Evolutionary conservation across 1,140 invertebrate genomes (phyloP), one percentile per base, ranked within the genome.

Genomic region (Globodera ellingtonae): DNA sequence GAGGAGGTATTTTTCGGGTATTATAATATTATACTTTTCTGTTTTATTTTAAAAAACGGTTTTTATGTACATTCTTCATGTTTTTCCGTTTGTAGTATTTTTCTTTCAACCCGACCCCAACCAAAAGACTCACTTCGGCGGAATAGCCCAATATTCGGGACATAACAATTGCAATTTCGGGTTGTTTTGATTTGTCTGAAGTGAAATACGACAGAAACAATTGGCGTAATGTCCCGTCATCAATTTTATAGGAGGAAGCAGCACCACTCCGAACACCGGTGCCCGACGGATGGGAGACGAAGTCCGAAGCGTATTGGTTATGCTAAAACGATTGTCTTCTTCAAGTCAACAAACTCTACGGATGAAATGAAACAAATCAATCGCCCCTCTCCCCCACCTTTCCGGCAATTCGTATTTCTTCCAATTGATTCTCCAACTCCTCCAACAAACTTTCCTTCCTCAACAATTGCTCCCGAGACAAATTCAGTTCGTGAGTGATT

Each of bases 91-190:
- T 35, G 35, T 35, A 35, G 35, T 35, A 70, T 4, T 70, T 15
- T 70, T 10, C 69, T 48, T 48, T 15, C 35, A 35, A 52, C 46
- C 21, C 9, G 9, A 3, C 9, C 21, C 24, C 6, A 73, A 44
- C 8, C 10, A 6, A 72, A 13, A 72, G 21, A n/a, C 52, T 47
- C 65, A 83, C 81, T 48, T 82, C 75, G 44, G 70, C 59, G 65
- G 47, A 66, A 75, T 82, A 82, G 8, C 82, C 82, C 35, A 82
- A 67, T 65, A 82, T 82, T 21, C 50, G 46, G 6, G 82, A 66
- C 81, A 82, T 84, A 1, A 82, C 81, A 62, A 82, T 21, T 15
- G 82, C 81, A 59, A 82, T 82, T 66, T 82, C 81, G 35, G 81
- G 81, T 50, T 82, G 81, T 83, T 82, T 82, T 6, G 62, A 50